Evolutionary conservation across 2,797 vertebrate species (phyloP).

Genomic region (Bovichtus variegatus): DNA sequence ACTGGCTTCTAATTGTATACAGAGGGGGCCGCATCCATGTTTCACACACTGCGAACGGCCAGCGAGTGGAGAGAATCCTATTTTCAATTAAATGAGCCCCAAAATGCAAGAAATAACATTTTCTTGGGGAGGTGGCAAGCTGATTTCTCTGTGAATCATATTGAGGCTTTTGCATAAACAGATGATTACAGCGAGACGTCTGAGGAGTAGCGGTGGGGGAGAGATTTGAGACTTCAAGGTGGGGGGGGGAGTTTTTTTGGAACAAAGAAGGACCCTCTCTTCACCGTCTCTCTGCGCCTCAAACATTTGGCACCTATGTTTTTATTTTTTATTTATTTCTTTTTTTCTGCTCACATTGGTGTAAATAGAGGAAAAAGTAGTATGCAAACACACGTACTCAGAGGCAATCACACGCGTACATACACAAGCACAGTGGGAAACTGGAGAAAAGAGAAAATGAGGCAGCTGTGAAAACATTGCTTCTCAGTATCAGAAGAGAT

Average conservation of each 20-base stretch:
- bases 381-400: slow-evolving; percentile 29
- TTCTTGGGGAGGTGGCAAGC: slow-evolving; percentile 82
- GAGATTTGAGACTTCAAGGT: slow-evolving; percentile 20
- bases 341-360: slow-evolving; percentile 24
- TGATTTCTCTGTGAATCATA: slow-evolving; percentile 80
- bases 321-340: too few species aligned
- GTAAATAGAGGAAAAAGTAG: slow-evolving; percentile 19
- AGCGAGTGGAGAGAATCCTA: slow-evolving; percentile 58
- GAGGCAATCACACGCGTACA: background rate
- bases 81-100: slow-evolving; percentile 88
- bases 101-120: slow-evolving; percentile 83
- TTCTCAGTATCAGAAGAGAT: slow-evolving; percentile 70
- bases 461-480: slow-evolving; percentile 73
- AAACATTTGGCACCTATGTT: slow-evolving; percentile 55
- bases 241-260: slow-evolving; percentile 32
- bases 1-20: slow-evolving; percentile 91
- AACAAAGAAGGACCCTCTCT: slow-evolving; percentile 42
- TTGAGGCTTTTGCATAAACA: slow-evolving; percentile 73
- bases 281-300: slow-evolving; percentile 38
- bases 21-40: slow-evolving; percentile 65
- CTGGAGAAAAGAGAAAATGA: slow-evolving; percentile 46
- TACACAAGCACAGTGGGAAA: slow-evolving; percentile 33
- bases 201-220: slow-evolving; percentile 18
- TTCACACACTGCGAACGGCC: slow-evolving; percentile 42
- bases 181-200: slow-evolving; percentile 75